Evolutionary conservation across 2,888 invertebrate species (phyloP).

Genomic region (Torymus tubicola): DNA sequence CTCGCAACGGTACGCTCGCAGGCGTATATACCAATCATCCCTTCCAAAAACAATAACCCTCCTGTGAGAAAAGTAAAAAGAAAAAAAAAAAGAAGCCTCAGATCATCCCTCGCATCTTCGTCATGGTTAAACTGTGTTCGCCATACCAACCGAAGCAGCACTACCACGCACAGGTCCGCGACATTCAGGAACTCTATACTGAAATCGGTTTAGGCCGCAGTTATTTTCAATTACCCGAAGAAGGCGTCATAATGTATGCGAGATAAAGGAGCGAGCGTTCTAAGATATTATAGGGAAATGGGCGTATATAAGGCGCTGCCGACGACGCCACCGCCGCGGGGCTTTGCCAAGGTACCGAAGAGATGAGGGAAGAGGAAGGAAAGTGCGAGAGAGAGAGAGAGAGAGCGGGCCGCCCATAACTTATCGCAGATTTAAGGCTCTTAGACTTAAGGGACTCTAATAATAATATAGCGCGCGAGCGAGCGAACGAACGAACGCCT

Average conservation of each 20-base stretch:
- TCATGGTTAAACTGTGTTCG: constrained; percentile 69
- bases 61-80: too few relatives aligned
- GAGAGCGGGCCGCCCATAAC: constrained; percentile 74
- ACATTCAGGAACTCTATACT: constrained; percentile 61
- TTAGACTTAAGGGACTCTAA: constrained; percentile 77
- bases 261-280: constrained; percentile 70
- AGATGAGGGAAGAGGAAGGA: constrained; percentile 60
- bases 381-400: constrained; percentile 43
- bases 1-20: not conserved
- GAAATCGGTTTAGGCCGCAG: constrained; percentile 69
- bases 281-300: constrained; percentile 76
- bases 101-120: constrained; percentile 73
- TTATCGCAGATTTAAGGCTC: constrained; percentile 77
- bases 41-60: too few relatives aligned
- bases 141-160: constrained; percentile 59
- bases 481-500: not conserved
- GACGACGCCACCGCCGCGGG: constrained; percentile 53
- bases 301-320: constrained; percentile 68
- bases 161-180: not conserved
- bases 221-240: constrained; percentile 76
- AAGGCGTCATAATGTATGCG: constrained; percentile 74
- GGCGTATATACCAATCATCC: constrained; percentile 31
- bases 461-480: constrained; percentile 73
- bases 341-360: constrained; percentile 45
- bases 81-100: constrained; percentile 24